Conservation (phyloP, 2,888 invertebrate species). For the Pollenia griseotomentosa region DNA sequence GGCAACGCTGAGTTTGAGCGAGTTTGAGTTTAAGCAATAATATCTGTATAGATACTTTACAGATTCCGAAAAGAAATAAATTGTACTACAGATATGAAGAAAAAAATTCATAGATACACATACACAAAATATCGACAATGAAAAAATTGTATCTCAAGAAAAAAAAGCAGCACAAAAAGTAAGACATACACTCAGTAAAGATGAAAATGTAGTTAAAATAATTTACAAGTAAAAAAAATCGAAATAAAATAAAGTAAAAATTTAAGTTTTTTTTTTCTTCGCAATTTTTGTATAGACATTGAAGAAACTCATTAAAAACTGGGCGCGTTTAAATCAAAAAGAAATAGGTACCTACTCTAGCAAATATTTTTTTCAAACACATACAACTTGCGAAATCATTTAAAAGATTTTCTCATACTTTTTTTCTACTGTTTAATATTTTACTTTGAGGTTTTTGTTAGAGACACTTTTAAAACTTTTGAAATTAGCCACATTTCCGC, state of each 20-base stretch:
- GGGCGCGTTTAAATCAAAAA: slow-evolving; percentile 73
- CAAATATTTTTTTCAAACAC: slow-evolving; percentile 7
- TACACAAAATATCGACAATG: slow-evolving; percentile 74
- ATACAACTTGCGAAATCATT: slow-evolving; percentile 58
- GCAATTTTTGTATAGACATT: slow-evolving; percentile 46
- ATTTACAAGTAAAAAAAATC: slow-evolving; percentile 23
- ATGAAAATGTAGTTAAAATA: slow-evolving; percentile 59
- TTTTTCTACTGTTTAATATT: slow-evolving; percentile 19
- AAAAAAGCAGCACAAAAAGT: slow-evolving; percentile 45
- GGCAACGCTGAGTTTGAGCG: background rate
- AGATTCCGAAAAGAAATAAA: slow-evolving; percentile 69
- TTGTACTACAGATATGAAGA: slow-evolving; percentile 63
- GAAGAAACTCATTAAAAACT: slow-evolving; percentile 75
- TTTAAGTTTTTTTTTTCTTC: slow-evolving; percentile 6
- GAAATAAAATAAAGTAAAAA: slow-evolving; percentile 19
- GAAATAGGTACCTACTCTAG: slow-evolving; percentile 1
- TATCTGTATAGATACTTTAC: slow-evolving; percentile 72
- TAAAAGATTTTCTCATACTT: slow-evolving; percentile 37
- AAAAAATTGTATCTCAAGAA: slow-evolving; percentile 62
- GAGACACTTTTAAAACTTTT: slow-evolving; percentile 45
- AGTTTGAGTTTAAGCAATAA: background rate
- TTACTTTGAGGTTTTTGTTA: slow-evolving; percentile 38
- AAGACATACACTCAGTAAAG: slow-evolving; percentile 32
- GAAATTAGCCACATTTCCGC: background rate
- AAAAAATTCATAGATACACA: slow-evolving; percentile 75